These are phyloP conservation scores for Ochropleura leucogaster DNA, from an alignment of 2,888 invertebrate genomes.

Conservation along the genomic window DNA sequence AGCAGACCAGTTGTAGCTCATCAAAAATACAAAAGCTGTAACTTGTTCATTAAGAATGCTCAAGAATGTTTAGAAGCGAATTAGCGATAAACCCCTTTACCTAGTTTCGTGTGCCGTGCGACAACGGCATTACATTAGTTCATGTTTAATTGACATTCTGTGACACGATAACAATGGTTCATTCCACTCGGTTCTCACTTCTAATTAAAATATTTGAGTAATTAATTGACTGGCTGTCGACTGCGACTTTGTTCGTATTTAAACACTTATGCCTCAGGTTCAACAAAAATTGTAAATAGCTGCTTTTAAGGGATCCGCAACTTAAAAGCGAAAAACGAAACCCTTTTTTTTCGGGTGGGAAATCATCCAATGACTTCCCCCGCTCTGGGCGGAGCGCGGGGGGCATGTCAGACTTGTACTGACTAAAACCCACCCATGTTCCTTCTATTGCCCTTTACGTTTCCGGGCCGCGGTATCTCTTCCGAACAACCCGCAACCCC, in stretches of 20 bases:
- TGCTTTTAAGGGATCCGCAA: neutral
- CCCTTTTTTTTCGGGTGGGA: too few species aligned
- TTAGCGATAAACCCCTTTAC: constrained; percentile 37
- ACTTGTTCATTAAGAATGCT: neutral
- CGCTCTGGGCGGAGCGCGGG: too few species aligned
- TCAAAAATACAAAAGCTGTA: neutral
- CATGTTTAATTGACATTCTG: constrained; percentile 45
- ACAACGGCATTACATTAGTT: constrained; percentile 29
- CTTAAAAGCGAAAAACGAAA: too few species aligned
- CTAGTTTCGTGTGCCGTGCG: constrained; percentile 39
- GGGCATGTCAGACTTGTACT: too few species aligned
- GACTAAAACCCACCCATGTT: too few species aligned
- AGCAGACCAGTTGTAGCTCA: too few species aligned
- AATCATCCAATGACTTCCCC: too few species aligned
- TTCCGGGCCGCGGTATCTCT: too few species aligned
- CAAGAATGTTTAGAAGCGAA: constrained; percentile 32
- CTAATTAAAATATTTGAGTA: constrained; percentile 38
- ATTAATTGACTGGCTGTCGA: constrained; percentile 12
- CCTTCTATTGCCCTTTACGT: too few species aligned
- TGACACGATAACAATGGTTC: constrained; percentile 54
- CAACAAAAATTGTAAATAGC: neutral
- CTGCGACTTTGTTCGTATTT: neutral
- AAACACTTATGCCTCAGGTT: neutral
- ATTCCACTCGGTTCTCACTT: constrained; percentile 39
- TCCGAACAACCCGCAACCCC: too few species aligned